These are phyloP conservation scores for Theocolax elegans DNA, from an alignment of 1,140 invertebrate genomes.

Conservation along the genomic window DNA sequence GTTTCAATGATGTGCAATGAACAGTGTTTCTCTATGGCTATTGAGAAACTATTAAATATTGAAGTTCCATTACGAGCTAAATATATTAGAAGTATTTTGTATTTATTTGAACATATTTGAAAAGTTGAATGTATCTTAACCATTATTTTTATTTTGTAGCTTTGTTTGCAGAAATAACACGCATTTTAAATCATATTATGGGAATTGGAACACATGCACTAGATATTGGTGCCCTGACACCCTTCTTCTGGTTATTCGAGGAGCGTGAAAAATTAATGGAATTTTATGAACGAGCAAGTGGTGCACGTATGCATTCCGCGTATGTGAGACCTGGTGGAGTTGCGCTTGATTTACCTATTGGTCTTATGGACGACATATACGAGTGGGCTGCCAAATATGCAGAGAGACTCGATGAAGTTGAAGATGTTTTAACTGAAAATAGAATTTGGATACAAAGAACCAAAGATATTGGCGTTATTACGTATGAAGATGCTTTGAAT, in stretches of 20 bases:
- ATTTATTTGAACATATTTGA: too few species aligned
- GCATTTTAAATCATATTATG: constrained; percentile 95
- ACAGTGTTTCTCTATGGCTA: constrained; percentile 93
- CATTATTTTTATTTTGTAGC: constrained; percentile 69
- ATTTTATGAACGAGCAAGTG: constrained; percentile 96
- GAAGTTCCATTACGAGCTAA: constrained; percentile 94
- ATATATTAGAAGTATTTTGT: constrained; percentile 86
- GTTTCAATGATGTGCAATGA: constrained; percentile 99
- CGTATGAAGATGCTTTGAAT: constrained; percentile 91
- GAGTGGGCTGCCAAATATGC: constrained; percentile 86
- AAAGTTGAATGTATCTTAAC: too few species aligned
- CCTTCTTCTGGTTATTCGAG: constrained; percentile 99
- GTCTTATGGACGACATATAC: constrained; percentile 95
- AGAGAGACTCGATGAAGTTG: constrained; percentile 91
- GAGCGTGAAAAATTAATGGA: constrained; percentile 98
- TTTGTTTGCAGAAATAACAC: constrained; percentile 90
- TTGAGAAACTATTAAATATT: constrained; percentile 96
- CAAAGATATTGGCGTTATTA: constrained; percentile 86
- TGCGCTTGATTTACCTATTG: constrained; percentile 88
- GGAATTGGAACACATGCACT: constrained; percentile 91
- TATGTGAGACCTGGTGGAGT: constrained; percentile 96
- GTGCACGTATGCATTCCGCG: constrained; percentile 92
- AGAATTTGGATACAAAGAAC: constrained; percentile 91
- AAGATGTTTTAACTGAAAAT: constrained; percentile 92
- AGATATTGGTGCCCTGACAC: constrained; percentile 96